phyloP scores from a whole-genome alignment of 2,888 invertebrate genomes.

The Thymelicus lineola region DNA sequence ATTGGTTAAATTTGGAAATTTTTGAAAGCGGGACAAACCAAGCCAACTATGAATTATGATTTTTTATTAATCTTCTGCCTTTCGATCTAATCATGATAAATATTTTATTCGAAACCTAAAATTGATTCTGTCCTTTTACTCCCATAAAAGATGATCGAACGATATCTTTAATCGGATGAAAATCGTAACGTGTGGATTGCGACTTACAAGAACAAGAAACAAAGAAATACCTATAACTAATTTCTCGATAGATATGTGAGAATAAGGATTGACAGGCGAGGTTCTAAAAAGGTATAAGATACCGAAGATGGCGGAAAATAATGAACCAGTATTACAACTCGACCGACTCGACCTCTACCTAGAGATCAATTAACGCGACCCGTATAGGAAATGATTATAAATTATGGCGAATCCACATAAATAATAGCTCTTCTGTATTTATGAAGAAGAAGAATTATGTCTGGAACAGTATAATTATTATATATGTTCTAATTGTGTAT shows the following conservation, averaged over 20 bases:
- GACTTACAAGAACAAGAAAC: slow-evolving; percentile 6
- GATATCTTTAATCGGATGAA: too few relatives aligned
- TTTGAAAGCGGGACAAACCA: too few relatives aligned
- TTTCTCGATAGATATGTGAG: slow-evolving; percentile 16
- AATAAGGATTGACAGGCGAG: slow-evolving; percentile 22
- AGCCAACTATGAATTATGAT: too few relatives aligned
- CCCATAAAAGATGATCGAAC: neutral
- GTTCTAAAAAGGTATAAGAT: slow-evolving; percentile 39
- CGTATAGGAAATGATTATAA: slow-evolving; percentile 23
- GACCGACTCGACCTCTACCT: slow-evolving; percentile 31
- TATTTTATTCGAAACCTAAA: too few relatives aligned
- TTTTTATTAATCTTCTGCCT: too few relatives aligned
- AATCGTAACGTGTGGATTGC: too few relatives aligned
- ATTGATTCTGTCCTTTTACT: neutral
- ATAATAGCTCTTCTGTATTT: slow-evolving; percentile 3
- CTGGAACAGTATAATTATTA: too few relatives aligned
- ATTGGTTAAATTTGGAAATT: too few relatives aligned
- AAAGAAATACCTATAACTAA: slow-evolving; percentile 7
- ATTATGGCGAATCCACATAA: slow-evolving; percentile 16
- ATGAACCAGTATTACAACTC: slow-evolving; percentile 43
- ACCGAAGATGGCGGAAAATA: slow-evolving; percentile 47
- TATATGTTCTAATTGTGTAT: too few relatives aligned
- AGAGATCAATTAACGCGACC: slow-evolving; percentile 39
- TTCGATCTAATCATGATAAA: too few relatives aligned
- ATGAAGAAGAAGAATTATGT: too few relatives aligned